Percentiles rank a stretch among this genome's conserved stretches.
phyloP scores from a whole-genome alignment of 2,888 invertebrate genomes.

The Acanthoscelides obtectus region DNA sequence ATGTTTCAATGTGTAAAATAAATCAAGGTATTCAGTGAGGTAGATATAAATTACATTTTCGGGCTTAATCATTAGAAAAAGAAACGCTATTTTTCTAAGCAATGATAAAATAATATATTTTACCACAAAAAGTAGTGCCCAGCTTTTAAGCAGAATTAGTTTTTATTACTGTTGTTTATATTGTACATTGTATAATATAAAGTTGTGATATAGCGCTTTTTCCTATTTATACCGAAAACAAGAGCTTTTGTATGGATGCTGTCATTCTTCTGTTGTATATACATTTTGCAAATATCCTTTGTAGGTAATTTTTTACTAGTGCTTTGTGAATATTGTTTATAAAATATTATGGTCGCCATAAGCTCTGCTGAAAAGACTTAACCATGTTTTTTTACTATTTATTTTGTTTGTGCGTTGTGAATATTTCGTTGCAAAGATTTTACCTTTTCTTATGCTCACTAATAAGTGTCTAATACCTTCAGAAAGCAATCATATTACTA shows the following conservation, averaged over 20 bases:
- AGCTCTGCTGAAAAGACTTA: not conserved
- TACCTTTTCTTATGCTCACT: not conserved
- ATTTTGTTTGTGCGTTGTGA: not conserved
- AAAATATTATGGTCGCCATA: not conserved
- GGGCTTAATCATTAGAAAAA: not conserved
- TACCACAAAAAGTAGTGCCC: not conserved
- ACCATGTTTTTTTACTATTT: not conserved
- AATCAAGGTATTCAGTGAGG: not conserved
- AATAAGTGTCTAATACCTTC: not conserved
- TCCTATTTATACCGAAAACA: not conserved
- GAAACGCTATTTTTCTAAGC: not conserved
- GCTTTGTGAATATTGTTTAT: not conserved
- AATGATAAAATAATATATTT: not conserved
- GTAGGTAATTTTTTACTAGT: not conserved
- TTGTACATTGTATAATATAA: not conserved
- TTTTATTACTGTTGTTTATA: not conserved
- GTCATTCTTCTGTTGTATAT: not conserved
- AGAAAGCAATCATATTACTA: not conserved
- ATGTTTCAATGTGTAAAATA: not conserved
- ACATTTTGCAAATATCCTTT: not conserved
- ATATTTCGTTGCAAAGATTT: not conserved
- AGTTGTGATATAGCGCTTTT: not conserved
- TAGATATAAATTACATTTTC: not conserved
- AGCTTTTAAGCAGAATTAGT: not conserved
- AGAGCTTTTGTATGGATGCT: not conserved